phyloP scores from a whole-genome alignment of 23 tunicate genomes.

The Oikopleura albicans region DNA sequence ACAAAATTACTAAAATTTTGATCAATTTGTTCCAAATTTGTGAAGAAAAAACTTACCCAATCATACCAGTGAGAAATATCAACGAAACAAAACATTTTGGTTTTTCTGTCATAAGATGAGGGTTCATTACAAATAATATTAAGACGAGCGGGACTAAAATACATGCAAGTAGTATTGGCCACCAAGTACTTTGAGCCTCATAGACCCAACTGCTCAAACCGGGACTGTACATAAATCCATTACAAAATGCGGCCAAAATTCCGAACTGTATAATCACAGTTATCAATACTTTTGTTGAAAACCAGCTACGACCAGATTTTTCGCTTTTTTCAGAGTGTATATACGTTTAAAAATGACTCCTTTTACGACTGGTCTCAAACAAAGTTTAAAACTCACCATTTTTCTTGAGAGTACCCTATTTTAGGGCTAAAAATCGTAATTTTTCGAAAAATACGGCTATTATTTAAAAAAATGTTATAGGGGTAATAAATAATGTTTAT shows the following conservation, averaged over 20 bases:
- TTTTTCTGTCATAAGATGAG: neutral
- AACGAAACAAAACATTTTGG: constrained; percentile 3
- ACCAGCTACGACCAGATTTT: neutral
- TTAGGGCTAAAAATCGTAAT: too few relatives aligned
- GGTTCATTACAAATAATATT: neutral
- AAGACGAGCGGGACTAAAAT: neutral
- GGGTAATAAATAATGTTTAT: too few relatives aligned
- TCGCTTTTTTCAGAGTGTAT: neutral
- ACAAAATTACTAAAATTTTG: too few relatives aligned
- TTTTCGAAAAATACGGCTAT: too few relatives aligned
- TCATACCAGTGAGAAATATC: neutral
- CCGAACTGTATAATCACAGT: neutral
- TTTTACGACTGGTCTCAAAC: too few relatives aligned
- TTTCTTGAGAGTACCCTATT: too few relatives aligned
- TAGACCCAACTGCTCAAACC: neutral
- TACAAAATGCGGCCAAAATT: neutral
- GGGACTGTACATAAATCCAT: neutral
- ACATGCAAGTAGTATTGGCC: neutral
- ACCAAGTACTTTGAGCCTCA: neutral
- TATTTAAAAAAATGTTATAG: too few relatives aligned
- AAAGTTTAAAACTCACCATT: too few relatives aligned
- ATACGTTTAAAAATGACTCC: too few relatives aligned
- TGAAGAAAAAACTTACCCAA: too few relatives aligned
- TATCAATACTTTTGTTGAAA: neutral
- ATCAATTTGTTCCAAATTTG: too few relatives aligned